Evolutionary conservation across 2,888 invertebrate species (phyloP), one percentile per base, ranked within the genome.

Genomic region (Ferdinandea cuprea): DNA sequence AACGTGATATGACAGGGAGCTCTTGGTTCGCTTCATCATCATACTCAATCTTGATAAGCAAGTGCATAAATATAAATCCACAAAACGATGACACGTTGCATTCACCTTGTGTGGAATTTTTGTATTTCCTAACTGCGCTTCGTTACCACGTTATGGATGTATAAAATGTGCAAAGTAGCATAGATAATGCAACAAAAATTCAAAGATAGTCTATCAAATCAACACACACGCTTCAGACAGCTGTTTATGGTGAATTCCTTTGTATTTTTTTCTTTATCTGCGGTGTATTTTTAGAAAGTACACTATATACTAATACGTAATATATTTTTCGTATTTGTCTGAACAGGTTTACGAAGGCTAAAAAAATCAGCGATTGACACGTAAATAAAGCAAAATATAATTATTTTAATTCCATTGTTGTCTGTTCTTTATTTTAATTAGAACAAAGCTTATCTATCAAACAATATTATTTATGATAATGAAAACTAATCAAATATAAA

Each of bases 281-380:
- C 44, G 7, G 44, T 58, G 32, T 59, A 59, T 71, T 71, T 71
- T 61, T 71, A 71, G 71, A 71, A 61, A 71, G 71, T 42, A 59
- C n/a, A n/a, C n/a, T n/a, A n/a, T n/a, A n/a, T n/a, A n/a, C n/a
- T n/a, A n/a, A 71, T 52, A 69, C 42, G 30, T 19, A 25, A 30
- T 30, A 59, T 4, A 59, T 59, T 59, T 50, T 30, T 44, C 21
- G 19, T 35, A 1, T 46, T 42, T 21, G 42, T 19, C 15, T 56
- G 5, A 50, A 59, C 71, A 32, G 50, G 71, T 71, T 71, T 58
- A 19, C 13, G 19, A 37, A 40, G 25, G 17, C 28, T 7, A 28
- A 35, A n/a, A 6, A 9, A 42, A 5, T 66, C 17, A n/a, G 28
- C 11, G 3, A 7, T 6, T 37, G 11, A 9, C 13, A 37, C 21